Evolutionary conservation across 2,888 invertebrate species (phyloP).

Genomic region (Coenonympha arcania): DNA sequence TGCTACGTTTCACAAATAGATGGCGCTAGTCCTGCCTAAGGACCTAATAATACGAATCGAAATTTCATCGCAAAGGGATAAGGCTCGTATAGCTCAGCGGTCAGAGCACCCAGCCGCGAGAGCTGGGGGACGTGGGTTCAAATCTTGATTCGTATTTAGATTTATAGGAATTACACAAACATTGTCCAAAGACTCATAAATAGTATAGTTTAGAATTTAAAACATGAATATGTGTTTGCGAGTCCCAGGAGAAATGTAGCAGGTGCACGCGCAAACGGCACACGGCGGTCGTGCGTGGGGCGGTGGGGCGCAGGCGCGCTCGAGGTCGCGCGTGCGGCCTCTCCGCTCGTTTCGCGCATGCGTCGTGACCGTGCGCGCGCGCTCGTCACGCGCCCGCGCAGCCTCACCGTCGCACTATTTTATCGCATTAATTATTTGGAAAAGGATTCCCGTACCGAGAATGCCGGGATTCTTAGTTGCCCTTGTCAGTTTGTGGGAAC

Average conservation of each 20-base stretch:
- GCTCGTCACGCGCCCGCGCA: constrained; percentile 64
- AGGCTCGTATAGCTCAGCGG: no score
- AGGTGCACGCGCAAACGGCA: constrained; percentile 18
- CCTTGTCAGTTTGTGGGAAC: constrained; percentile 57
- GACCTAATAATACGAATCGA: no score
- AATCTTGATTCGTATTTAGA: no score
- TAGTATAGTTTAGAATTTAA: no score
- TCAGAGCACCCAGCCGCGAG: no score
- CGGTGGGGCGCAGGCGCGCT: constrained; percentile 26
- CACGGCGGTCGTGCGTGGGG: constrained; percentile 12
- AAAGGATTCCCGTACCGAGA: constrained; percentile 66
- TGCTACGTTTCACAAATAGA: no score
- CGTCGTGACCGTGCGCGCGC: constrained; percentile 70
- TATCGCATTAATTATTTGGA: constrained; percentile 74
- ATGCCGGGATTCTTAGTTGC: constrained; percentile 49
- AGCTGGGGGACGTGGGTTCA: no score
- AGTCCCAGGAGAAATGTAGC: constrained; percentile 29
- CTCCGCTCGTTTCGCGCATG: constrained; percentile 57
- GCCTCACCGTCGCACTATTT: constrained; percentile 65
- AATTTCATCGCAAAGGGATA: no score
- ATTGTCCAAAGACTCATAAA: no score
- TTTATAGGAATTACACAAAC: no score
- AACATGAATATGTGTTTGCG: no score
- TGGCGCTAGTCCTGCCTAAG: no score
- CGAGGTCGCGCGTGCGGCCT: constrained; percentile 64